Base-by-base conservation (phyloP, 2,113 vertebrate species). In the Parotia lawesii region DNA sequence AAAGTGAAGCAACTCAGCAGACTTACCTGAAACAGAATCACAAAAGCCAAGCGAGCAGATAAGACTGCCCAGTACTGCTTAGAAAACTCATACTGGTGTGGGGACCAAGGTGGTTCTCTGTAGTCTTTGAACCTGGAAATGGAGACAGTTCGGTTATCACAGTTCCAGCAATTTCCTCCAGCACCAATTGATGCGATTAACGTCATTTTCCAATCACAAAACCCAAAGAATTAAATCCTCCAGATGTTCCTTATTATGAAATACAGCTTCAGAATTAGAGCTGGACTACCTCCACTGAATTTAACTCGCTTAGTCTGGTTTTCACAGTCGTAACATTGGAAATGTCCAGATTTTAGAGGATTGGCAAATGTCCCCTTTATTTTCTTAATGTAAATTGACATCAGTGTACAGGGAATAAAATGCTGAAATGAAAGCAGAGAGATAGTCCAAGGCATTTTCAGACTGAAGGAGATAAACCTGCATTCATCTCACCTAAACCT, bases 11-110 rank as follows among this genome's bases (percentile, higher is more conserved):
- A 67, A 37, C 35, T 72, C 35, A 71, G 23, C 27, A 54, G 50
- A 74, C 95, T 97, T 97, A 99, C 99, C 98, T 99, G 99, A 90
- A 99, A 99, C 25, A 99, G 98, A 87, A 99, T 99, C 53, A 99
- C 99, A 89, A 99, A 99, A 33, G 98, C 99, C 97, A 99, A 97
- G 50, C 98, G 98, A 71, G 99, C 99, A 31, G 99, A 99, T 47
- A 99, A 94, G 80, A 99, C 96, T 0, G 99, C 98, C 99, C 99
- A 99, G 97, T 99, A 99, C 93, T 99, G 98, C 93, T 99, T 99
- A 28, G 99, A 99, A 90, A 99, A 98, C 66, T 99, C 98, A 27
- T 99, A 99, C 1, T 98, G 97, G 65, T 98, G 98, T 1, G 94
- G 95, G 16, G 98, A 98, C 99, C 99, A 99, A 0, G 99, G 99